Percentiles rank a stretch among this genome's conserved stretches.
phyloP scores from a whole-genome alignment of 2,113 vertebrate species.

The Condylura cristata region DNA sequence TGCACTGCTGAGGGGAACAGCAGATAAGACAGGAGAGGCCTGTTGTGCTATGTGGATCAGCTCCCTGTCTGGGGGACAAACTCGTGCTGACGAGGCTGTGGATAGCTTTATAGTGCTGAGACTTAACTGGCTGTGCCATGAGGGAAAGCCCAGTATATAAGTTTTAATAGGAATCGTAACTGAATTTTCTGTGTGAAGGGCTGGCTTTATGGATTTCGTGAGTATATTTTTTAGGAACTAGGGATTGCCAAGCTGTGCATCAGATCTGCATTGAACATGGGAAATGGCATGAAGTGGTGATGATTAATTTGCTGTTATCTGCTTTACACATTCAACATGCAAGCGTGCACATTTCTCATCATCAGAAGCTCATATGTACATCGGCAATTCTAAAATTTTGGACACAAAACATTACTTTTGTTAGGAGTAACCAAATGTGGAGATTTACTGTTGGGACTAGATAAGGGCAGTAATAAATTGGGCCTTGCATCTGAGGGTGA shows the following conservation, averaged over 20 bases:
- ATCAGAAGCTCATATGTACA: background rate
- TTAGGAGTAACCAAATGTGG: too few species aligned
- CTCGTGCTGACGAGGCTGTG: too few species aligned
- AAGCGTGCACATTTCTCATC: background rate
- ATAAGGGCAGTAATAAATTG: too few species aligned
- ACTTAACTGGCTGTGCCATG: too few species aligned
- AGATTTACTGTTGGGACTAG: too few species aligned
- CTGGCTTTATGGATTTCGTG: background rate
- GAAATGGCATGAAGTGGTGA: background rate
- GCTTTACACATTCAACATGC: conserved; percentile 6
- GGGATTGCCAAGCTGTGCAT: background rate
- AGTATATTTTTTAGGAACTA: background rate
- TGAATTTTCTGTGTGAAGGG: background rate
- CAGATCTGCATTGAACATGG: background rate
- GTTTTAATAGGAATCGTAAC: background rate
- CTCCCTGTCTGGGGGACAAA: too few species aligned
- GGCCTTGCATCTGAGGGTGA: too few species aligned
- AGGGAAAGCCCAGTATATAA: too few species aligned
- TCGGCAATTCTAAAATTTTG: background rate
- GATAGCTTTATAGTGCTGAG: too few species aligned
- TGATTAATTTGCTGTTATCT: background rate
- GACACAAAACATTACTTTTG: conserved; percentile 7
- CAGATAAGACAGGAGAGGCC: too few species aligned
- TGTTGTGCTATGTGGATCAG: too few species aligned
- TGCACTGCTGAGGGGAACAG: too few species aligned